Evolutionary conservation across 2,797 vertebrate genomes (phyloP).

Genomic region (Carapus acus): DNA sequence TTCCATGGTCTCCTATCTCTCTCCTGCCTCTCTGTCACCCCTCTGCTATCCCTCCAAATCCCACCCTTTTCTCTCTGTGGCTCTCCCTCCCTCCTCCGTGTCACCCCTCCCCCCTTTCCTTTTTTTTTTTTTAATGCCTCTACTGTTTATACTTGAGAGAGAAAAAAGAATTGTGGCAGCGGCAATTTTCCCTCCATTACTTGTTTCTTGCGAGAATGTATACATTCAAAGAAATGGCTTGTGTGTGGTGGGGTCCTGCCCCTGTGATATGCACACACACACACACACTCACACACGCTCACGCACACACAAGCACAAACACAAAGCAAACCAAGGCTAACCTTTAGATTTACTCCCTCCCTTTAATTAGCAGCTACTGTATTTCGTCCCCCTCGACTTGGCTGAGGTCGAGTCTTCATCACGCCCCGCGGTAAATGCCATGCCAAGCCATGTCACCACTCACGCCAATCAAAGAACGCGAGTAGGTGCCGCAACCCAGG

Average conservation of each 20-base stretch:
- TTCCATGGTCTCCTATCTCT: slow-evolving; percentile 54
- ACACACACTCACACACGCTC: background rate
- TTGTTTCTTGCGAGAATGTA: slow-evolving; percentile 14
- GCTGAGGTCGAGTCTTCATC: slow-evolving; percentile 22
- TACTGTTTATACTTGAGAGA: slow-evolving; percentile 24
- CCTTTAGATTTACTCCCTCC: slow-evolving; percentile 23
- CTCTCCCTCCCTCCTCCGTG: slow-evolving; percentile 1
- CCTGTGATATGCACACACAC: background rate
- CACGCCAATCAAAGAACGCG: slow-evolving; percentile 37
- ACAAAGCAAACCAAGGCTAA: slow-evolving; percentile 5
- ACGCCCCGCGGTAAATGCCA: slow-evolving; percentile 39
- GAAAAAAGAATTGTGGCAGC: slow-evolving; percentile 21
- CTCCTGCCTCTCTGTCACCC: slow-evolving; percentile 26
- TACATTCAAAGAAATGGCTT: slow-evolving; percentile 12
- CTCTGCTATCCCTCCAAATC: slow-evolving; percentile 35
- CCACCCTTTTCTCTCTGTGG: slow-evolving; percentile 19
- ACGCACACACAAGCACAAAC: slow-evolving; percentile 2
- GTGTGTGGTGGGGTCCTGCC: background rate
- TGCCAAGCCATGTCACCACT: slow-evolving; percentile 51
- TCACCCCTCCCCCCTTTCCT: too few species aligned
- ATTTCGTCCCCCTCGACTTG: slow-evolving; percentile 13
- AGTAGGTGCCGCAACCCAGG: slow-evolving; percentile 21
- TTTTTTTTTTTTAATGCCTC: too few species aligned
- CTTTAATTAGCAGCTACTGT: slow-evolving; percentile 40
- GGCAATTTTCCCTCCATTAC: slow-evolving; percentile 24